Evolutionary conservation across 1,140 invertebrate genomes (phyloP).

Genomic region (Chrysopa pallens): DNA sequence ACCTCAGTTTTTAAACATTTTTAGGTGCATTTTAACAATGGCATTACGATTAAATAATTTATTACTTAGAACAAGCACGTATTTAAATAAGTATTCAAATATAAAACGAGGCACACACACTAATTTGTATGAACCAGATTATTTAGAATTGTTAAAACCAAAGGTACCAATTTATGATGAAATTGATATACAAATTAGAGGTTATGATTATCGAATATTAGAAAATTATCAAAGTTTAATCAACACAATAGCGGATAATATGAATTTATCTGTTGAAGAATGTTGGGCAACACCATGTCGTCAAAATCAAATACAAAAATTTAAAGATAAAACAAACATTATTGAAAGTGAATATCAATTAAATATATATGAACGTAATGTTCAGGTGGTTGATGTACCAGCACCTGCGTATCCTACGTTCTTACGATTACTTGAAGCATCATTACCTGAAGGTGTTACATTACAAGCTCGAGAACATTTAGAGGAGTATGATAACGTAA

Average conservation of each 20-base stretch:
- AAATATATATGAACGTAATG: constrained; percentile 57
- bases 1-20: too few relatives aligned
- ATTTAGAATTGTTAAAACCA: constrained; percentile 38
- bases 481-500: constrained; percentile 36
- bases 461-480: constrained; percentile 39
- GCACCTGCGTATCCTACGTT: constrained; percentile 34
- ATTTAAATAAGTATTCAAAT: too few relatives aligned
- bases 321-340: constrained; percentile 43
- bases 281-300: constrained; percentile 56
- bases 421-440: constrained; percentile 47
- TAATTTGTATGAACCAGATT: constrained; percentile 31
- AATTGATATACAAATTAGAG: constrained; percentile 60
- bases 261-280: constrained; percentile 60
- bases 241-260: constrained; percentile 45
- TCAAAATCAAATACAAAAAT: constrained; percentile 43
- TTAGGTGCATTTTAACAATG: too few relatives aligned
- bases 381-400: constrained; percentile 33
- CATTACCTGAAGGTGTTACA: constrained; percentile 54
- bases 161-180: constrained; percentile 51
- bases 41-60: too few relatives aligned
- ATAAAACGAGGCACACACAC: neutral
- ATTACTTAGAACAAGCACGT: too few relatives aligned
- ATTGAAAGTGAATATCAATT: constrained; percentile 51
- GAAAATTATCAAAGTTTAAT: constrained; percentile 65
- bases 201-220: constrained; percentile 63